A percentile compares a stretch with the other conserved stretches of the same genome.
Conservation (phyloP, 1,140 invertebrate genomes). For the Eulimnadia texana region DNA sequence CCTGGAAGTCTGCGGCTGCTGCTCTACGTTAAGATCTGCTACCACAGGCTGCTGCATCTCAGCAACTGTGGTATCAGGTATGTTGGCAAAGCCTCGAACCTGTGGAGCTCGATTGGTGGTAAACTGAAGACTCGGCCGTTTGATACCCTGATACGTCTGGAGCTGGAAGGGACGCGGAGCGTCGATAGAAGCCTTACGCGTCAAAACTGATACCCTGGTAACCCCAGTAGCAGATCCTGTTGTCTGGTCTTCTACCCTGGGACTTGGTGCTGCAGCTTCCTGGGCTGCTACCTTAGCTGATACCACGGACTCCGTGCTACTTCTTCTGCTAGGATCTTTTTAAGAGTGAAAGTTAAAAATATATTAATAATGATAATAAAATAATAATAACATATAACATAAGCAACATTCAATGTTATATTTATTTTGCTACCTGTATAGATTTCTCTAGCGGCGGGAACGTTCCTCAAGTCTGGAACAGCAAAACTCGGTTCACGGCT, state of each 20-base stretch:
- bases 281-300: too few species aligned
- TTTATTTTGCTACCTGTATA: neutral
- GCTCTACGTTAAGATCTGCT: neutral
- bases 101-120: slow-evolving; percentile 12
- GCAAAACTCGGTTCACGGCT: slow-evolving; percentile 7
- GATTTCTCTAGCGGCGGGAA: neutral
- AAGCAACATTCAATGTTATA: neutral
- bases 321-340: too few species aligned
- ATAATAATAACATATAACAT: too few species aligned
- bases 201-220: neutral
- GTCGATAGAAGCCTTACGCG: slow-evolving; percentile 10
- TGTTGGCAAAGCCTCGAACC: slow-evolving; percentile 14
- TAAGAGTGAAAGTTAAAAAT: too few species aligned
- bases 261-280: too few species aligned
- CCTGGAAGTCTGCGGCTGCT: neutral
- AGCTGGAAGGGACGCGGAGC: slow-evolving; percentile 11
- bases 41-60: neutral
- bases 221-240: neutral
- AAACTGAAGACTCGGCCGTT: slow-evolving; percentile 1
- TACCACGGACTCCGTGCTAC: too few species aligned
- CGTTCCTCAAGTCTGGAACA: neutral
- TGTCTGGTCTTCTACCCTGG: neutral
- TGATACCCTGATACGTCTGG: neutral
- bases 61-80: neutral
- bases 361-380: too few species aligned